A percentile compares a stretch with the other conserved stretches of the same genome.
These are phyloP conservation scores for Drosophila setifemur DNA, from an alignment of 1,140 invertebrate species.

Conservation along the genomic window DNA sequence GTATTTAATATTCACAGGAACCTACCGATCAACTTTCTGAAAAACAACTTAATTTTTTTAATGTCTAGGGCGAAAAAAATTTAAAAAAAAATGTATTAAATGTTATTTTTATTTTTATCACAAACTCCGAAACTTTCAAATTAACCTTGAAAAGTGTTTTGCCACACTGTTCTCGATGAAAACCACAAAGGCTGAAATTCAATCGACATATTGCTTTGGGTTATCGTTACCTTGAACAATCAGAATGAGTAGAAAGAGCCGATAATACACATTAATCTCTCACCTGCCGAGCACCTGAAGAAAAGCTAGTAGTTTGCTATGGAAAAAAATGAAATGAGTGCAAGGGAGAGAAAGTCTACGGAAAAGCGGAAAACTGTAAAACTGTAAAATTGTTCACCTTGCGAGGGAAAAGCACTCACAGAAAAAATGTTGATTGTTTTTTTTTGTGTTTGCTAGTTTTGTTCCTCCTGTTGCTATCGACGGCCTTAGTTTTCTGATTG, in stretches of 20 bases:
- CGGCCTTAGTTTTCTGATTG: conserved; percentile 35
- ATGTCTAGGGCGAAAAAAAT: too few relatives aligned
- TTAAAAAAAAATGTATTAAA: too few relatives aligned
- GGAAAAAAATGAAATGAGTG: conserved; percentile 25
- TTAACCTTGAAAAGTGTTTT: conserved; percentile 26
- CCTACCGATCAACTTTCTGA: too few relatives aligned
- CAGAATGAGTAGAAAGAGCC: conserved; percentile 5
- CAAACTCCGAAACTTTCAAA: conserved; percentile 4
- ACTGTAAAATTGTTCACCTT: conserved; percentile 38
- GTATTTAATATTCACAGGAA: too few relatives aligned
- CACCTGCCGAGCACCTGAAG: conserved; percentile 14
- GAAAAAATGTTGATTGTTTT: conserved; percentile 38
- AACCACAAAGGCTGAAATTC: conserved; percentile 38
- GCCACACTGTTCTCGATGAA: conserved; percentile 23
- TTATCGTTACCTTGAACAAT: conserved; percentile 35
- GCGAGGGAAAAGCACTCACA: conserved; percentile 11
- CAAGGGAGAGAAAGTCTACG: neutral
- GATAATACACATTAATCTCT: conserved; percentile 45
- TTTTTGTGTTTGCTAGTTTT: too few relatives aligned
- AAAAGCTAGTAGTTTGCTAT: conserved; percentile 2
- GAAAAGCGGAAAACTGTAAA: conserved; percentile 13
- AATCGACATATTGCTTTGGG: conserved; percentile 35
- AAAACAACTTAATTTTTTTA: too few relatives aligned
- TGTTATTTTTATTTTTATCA: neutral
- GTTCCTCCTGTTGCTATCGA: conserved; percentile 32